Conservation (phyloP, 2,113 vertebrate genomes). For the Nothobranchius kuhntae region DNA sequence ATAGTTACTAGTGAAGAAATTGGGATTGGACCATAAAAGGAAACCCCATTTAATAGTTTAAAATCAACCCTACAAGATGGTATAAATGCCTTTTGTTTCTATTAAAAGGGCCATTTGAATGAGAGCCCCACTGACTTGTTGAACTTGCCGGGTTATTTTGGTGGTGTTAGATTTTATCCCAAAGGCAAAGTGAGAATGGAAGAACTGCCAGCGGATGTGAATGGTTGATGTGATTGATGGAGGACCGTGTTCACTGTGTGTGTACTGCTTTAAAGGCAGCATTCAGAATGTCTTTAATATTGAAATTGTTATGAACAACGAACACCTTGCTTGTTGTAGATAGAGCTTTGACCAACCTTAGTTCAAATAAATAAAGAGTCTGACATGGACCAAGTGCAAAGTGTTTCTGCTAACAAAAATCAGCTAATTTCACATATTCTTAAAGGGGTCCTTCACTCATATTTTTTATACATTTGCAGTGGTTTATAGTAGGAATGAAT, state of each 20-base stretch:
- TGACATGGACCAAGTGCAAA: too few relatives aligned
- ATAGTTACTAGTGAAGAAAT: slow-evolving; percentile 51
- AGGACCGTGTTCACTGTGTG: slow-evolving; percentile 32
- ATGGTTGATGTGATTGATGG: slow-evolving; percentile 69
- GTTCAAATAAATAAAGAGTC: too few relatives aligned
- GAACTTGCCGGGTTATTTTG: slow-evolving; percentile 68
- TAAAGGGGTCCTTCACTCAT: too few relatives aligned
- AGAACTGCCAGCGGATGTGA: slow-evolving; percentile 62
- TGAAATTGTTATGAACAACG: too few relatives aligned
- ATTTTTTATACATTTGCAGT: too few relatives aligned
- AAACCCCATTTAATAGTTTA: slow-evolving; percentile 63
- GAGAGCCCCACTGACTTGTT: slow-evolving; percentile 61
- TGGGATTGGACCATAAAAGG: slow-evolving; percentile 69
- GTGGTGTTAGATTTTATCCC: slow-evolving; percentile 68
- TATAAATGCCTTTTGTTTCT: slow-evolving; percentile 76
- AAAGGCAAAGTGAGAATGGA: slow-evolving; percentile 21
- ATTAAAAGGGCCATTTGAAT: slow-evolving; percentile 61
- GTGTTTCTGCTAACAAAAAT: too few relatives aligned
- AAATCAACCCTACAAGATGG: slow-evolving; percentile 63
- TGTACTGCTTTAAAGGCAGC: slow-evolving; percentile 24
- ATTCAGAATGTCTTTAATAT: too few relatives aligned
- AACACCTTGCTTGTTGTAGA: too few relatives aligned
- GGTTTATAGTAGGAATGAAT: too few relatives aligned
- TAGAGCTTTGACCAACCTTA: too few relatives aligned
- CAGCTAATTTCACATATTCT: too few relatives aligned